Conservation (phyloP, 2,113 vertebrate genomes). For the Erythrocebus patas region DNA sequence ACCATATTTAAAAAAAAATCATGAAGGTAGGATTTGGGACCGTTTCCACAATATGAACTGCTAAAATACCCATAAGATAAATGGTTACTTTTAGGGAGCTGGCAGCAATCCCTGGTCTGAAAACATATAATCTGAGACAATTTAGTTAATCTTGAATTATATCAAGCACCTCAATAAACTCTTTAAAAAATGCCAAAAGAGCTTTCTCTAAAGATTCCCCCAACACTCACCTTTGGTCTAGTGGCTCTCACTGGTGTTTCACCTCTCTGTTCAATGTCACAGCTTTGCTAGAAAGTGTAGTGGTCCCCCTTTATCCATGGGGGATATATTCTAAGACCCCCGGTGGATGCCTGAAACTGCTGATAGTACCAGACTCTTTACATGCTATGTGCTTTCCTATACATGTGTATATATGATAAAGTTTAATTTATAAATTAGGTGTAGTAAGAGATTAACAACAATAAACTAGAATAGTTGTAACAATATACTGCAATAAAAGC, state of each 20-base stretch:
- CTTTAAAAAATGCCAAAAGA: not conserved
- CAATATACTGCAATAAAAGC: not conserved
- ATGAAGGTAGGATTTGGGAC: not conserved
- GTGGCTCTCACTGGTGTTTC: fast-evolving
- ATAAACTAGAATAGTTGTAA: not conserved
- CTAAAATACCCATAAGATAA: not conserved
- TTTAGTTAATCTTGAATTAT: not conserved
- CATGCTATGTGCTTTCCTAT: not conserved
- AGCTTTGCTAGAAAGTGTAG: not conserved
- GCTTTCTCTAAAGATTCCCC: not conserved
- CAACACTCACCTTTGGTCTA: not conserved
- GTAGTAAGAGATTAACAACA: not conserved
- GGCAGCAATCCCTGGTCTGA: not conserved
- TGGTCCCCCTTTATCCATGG: not conserved
- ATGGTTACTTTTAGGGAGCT: not conserved
- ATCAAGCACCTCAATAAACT: not conserved
- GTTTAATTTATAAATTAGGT: not conserved
- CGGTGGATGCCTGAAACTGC: not conserved
- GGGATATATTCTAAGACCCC: not conserved
- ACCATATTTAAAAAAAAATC: fast-evolving
- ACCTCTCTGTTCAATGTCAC: not conserved
- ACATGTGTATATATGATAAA: not conserved
- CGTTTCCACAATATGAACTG: not conserved
- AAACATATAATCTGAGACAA: not conserved
- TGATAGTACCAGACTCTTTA: not conserved